phyloP scores from a whole-genome alignment of 2,797 vertebrate species.

The Cryptoprocta ferox region DNA sequence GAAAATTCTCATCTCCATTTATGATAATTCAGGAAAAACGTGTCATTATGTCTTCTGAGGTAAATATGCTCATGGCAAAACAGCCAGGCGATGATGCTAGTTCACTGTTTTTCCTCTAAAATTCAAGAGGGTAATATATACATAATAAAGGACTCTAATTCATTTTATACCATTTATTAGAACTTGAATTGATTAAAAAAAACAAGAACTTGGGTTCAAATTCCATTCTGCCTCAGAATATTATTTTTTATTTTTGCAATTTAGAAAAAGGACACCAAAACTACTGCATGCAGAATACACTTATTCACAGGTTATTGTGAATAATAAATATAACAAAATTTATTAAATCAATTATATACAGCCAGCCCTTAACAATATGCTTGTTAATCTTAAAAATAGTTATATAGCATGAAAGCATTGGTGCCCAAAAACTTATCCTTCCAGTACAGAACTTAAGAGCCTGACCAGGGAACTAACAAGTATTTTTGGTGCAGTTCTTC shows the following conservation, averaged over 20 bases:
- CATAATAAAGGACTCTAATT: not conserved
- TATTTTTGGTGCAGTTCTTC: not conserved
- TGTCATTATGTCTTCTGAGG: not conserved
- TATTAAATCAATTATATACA: conserved; percentile 6
- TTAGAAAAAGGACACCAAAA: not conserved
- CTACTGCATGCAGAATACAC: not conserved
- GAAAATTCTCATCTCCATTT: not conserved
- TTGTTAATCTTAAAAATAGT: not conserved
- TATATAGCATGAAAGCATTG: not conserved
- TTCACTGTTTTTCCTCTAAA: not conserved
- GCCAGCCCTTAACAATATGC: not conserved
- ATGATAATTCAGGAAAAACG: not conserved
- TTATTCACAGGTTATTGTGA: not conserved
- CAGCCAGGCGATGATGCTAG: not conserved
- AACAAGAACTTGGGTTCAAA: not conserved
- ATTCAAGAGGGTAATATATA: not conserved
- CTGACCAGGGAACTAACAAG: not conserved
- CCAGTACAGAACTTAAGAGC: not conserved
- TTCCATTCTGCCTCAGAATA: not conserved
- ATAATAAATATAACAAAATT: not conserved
- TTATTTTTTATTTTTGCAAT: conserved; percentile 40
- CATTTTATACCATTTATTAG: not conserved
- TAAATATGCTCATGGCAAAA: not conserved
- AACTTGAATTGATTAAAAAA: not conserved
- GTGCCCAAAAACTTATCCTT: not conserved